Percentiles rank a stretch among this genome's conserved stretches.
These are phyloP conservation scores for Lates japonicus DNA, from an alignment of 2,797 vertebrate genomes.

Conservation along the genomic window DNA sequence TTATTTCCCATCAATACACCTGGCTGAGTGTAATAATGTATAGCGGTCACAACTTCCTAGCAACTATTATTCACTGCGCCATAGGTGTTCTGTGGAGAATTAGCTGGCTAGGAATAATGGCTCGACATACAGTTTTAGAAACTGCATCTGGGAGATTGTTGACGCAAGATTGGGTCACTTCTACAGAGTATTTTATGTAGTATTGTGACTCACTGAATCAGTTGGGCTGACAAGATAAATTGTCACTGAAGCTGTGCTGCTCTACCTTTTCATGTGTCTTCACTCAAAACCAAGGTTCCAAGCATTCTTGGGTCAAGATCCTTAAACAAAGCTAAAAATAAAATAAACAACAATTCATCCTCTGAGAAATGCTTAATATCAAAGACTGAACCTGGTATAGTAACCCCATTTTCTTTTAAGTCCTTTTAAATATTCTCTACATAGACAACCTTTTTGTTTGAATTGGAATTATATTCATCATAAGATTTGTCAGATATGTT, in stretches of 20 bases:
- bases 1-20: constrained; percentile 16
- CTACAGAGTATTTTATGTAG: background rate
- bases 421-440: constrained; percentile 18
- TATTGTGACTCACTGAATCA: background rate
- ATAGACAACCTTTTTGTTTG: constrained; percentile 44
- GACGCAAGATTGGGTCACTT: background rate
- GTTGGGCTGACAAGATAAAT: background rate
- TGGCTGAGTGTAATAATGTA: constrained; percentile 26
- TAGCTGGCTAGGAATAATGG: constrained; percentile 16
- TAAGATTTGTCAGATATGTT: constrained; percentile 58
- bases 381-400: background rate
- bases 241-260: background rate
- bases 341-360: constrained; percentile 13
- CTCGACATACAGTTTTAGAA: constrained; percentile 16
- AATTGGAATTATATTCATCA: constrained; percentile 21
- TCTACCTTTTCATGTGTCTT: background rate
- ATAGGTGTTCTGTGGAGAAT: constrained; percentile 19
- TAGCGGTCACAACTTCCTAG: constrained; percentile 24
- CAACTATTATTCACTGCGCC: background rate
- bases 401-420: constrained; percentile 25
- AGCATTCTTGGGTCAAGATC: background rate
- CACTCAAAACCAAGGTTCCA: background rate
- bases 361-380: constrained; percentile 1
- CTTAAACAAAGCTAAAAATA: background rate
- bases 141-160: constrained; percentile 4